Percentiles rank a stretch among this genome's conserved stretches.
Conservation (phyloP, 1,140 invertebrate genomes). For the Heliconius hermathena region DNA sequence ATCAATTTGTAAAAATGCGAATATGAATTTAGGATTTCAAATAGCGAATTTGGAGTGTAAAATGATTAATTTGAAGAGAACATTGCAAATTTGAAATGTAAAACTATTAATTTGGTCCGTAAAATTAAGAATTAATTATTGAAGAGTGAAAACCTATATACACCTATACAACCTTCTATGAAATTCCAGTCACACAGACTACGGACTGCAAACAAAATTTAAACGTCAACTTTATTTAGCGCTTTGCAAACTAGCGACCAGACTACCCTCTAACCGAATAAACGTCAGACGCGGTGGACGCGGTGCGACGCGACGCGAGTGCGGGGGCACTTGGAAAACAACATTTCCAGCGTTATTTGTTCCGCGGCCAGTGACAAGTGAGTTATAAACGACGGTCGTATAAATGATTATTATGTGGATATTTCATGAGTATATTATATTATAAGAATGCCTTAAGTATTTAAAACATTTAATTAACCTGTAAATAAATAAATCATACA, state of each 20-base stretch:
- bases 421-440: neutral
- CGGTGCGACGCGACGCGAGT: conserved; percentile 19
- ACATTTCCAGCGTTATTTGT: conserved; percentile 56
- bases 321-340: conserved; percentile 51
- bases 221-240: conserved; percentile 57
- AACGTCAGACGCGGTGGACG: conserved; percentile 56
- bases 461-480: too few species aligned
- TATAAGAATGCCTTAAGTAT: neutral
- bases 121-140: too few species aligned
- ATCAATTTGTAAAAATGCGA: too few species aligned
- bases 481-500: too few species aligned
- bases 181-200: neutral
- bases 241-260: conserved; percentile 47
- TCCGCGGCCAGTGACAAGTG: conserved; percentile 35
- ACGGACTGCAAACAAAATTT: conserved; percentile 48
- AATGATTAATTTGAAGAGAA: too few species aligned
- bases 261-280: conserved; percentile 59
- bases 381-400: conserved; percentile 35
- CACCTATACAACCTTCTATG: neutral
- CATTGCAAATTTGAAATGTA: too few species aligned
- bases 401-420: conserved; percentile 26
- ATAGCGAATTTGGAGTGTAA: too few species aligned
- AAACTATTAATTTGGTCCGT: too few species aligned
- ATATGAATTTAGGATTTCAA: too few species aligned
- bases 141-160: too few species aligned